Base-by-base conservation (phyloP, 2,113 vertebrate genomes). In the Brachyhypopomus occidentalis region DNA sequence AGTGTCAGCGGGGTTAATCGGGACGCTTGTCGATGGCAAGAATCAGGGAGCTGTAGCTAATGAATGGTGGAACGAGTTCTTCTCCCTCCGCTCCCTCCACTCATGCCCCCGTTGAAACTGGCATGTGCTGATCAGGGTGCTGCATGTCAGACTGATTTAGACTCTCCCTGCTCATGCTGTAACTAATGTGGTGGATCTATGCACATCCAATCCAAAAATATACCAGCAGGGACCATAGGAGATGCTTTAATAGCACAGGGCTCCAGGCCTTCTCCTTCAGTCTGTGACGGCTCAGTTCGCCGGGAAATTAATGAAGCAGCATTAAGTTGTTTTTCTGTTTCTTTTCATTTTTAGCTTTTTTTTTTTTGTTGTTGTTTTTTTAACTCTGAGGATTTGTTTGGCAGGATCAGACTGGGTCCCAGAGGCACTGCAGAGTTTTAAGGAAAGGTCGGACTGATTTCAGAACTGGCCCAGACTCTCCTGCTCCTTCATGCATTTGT, bases 191-290 rank as follows among this genome's bases (percentile, higher is more conserved):
- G 30, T 75, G 72, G 72, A 67, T 75, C 72, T 58, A 19, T 59
- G 79, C 52, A 75, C 79, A 81, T 30, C 58, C 41, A 72, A 67
- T 69, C 55, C 52, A 67, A 66, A 63, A 75, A 81, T 75, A 69
- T 60, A 74, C 63, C 45, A 55, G 52, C 60, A 75, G 72, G 48
- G 52, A 69, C 67, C 34, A 66, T 27, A 56, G 30, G 48, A 75
- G 72, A 22, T 52, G 23, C 62, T 67, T 67, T 75, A 81, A 75
- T 69, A 69, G 36, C 72, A 17, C 59, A 75, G 20, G 38, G 72
- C 79, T 75, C 48, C 17, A 4, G 71, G 72, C 79, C 52, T 14
- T 75, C 38, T 72, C 62, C 36, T 45, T 48, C n/a, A 30, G 63
- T 69, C 69, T 58, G 52, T 69, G 67, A 30, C n/a, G 36, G 20